Base-by-base conservation (phyloP, 2,113 vertebrate species). In the Menidia beryllina region DNA sequence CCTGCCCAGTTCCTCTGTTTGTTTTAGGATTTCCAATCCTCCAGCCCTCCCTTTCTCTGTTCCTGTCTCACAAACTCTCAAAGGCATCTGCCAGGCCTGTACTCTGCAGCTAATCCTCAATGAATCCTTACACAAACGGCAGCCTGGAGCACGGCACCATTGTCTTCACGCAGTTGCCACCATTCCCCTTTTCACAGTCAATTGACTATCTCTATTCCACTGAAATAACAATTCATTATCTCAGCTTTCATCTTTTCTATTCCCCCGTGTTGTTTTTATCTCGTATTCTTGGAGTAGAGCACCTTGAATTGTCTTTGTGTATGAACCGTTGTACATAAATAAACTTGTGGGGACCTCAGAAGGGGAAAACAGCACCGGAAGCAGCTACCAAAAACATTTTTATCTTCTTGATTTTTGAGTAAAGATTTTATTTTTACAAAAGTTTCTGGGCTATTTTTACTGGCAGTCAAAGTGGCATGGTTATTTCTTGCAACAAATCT, bases 401-500 rank as follows among this genome's bases (percentile, higher is more conserved):
- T 41, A 56, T 43, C 74, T 81, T 43, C 41, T 52, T 50, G 27
- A 63, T 69, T 36, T 70, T 30, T 65, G 45, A 43, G 45, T 25
- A 30, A 66, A 58, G 43, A 62, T 69, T 57, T 54, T 24, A 54
- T 69, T 64, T 38, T 69, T 66, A 51, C 7, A 30, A 39, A n/a
- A 48, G 48, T 53, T 38, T 64, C 63, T 70, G 77, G 50, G 57
- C 59, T 25, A 51, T 83, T 85, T 88, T 90, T 88, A 79, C 50
- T 79, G 82, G 80, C 75, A 66, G 19, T 63, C 12, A n/a, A 57
- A 58, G 49, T 73, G 75, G 43, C 68, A 77, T 50, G 77, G 83
- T 60, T 69, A 82, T 89, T 84, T 77, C 69, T 62, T 24, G n/a
- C 49, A 75, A 24, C 38, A 81, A 89, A 89, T 87, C 86, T 81